These are phyloP conservation scores for Muschampia plurimacula DNA, from an alignment of 2,888 invertebrate species.

Conservation along the genomic window DNA sequence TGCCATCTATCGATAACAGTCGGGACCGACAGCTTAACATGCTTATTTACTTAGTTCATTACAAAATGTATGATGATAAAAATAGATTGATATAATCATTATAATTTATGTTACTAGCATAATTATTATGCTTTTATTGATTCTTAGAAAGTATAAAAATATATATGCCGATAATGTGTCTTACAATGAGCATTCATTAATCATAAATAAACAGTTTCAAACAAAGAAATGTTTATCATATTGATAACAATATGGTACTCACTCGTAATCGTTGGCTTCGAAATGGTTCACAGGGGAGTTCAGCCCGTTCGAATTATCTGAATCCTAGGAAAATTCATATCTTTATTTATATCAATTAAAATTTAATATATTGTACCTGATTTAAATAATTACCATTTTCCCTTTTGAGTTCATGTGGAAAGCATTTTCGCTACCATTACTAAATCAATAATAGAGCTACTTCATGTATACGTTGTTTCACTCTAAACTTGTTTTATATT, in stretches of 20 bases:
- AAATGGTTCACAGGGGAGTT: constrained; percentile 59
- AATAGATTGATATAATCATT: too few relatives aligned
- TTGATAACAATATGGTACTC: constrained; percentile 51
- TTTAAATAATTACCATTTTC: constrained; percentile 44
- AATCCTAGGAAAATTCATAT: constrained; percentile 52
- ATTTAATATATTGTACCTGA: constrained; percentile 6
- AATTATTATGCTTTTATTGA: too few relatives aligned
- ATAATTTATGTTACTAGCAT: too few relatives aligned
- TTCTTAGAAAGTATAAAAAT: too few relatives aligned
- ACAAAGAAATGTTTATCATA: constrained; percentile 19
- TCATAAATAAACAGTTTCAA: constrained; percentile 21
- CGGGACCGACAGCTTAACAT: too few relatives aligned
- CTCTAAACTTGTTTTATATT: background rate
- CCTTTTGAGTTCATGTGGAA: background rate
- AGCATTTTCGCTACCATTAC: background rate
- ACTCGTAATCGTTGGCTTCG: constrained; percentile 70
- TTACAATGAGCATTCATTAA: background rate
- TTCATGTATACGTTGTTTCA: background rate
- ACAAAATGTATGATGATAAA: too few relatives aligned
- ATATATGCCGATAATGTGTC: background rate
- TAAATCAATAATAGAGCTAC: background rate
- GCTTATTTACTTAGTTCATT: too few relatives aligned
- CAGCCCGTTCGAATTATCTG: constrained; percentile 56
- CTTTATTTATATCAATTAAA: constrained; percentile 16
- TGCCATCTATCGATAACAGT: too few relatives aligned